Conservation (phyloP, 2,113 vertebrate genomes). For the Azemiops feae region DNA sequence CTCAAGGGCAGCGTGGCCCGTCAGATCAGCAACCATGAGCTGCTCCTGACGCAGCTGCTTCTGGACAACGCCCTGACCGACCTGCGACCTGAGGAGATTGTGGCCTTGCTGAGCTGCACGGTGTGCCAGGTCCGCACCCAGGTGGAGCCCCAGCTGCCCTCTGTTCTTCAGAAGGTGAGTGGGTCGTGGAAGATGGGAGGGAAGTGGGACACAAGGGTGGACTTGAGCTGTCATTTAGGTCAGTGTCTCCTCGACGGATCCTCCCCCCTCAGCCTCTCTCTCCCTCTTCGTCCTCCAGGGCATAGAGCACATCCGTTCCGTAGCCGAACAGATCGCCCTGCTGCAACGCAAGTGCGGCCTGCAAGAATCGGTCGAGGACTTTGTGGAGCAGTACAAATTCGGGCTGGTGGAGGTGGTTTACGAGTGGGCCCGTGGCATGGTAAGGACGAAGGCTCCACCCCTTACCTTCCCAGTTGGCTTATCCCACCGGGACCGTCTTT, state of each 20-base stretch:
- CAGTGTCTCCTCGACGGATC: background rate
- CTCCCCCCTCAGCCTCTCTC: background rate
- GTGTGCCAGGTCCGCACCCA: constrained; percentile 85
- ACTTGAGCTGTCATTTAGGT: background rate
- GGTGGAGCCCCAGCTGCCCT: constrained; percentile 79
- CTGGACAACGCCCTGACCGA: constrained; percentile 85
- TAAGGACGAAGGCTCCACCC: constrained; percentile 56
- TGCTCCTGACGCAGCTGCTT: constrained; percentile 88
- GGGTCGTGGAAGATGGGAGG: background rate
- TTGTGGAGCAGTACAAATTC: constrained; percentile 89
- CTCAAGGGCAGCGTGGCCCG: constrained; percentile 89
- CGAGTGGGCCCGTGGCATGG: constrained; percentile 93
- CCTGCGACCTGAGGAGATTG: constrained; percentile 86
- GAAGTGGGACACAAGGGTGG: background rate
- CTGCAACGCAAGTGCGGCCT: constrained; percentile 85
- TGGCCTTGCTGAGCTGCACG: constrained; percentile 86
- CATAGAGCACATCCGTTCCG: constrained; percentile 76
- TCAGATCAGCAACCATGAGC: constrained; percentile 89
- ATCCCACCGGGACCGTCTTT: accelerated
- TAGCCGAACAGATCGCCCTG: constrained; percentile 81
- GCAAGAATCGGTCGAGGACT: constrained; percentile 83
- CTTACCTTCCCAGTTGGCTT: background rate
- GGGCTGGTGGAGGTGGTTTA: constrained; percentile 91
- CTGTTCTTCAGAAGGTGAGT: constrained; percentile 79
- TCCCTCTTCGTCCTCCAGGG: constrained; percentile 64